Conservation (phyloP, 2,113 vertebrate species). For the Solea solea region DNA sequence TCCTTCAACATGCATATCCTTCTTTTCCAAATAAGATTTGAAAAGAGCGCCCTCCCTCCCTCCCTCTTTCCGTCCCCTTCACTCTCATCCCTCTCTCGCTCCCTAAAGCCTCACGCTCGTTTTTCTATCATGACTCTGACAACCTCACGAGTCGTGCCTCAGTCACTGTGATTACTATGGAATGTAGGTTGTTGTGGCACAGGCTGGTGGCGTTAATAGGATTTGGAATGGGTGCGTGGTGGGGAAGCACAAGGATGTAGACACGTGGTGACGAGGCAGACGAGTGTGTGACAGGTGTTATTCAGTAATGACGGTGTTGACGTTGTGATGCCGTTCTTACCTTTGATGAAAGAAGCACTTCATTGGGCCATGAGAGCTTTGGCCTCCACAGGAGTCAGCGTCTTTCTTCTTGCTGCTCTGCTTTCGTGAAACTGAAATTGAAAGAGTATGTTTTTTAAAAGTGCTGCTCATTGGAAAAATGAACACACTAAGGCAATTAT, state of each 20-base stretch:
- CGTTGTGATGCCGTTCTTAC: conserved; percentile 5
- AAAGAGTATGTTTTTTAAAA: conserved; percentile 11
- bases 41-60: conserved; percentile 3
- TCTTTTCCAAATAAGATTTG: conserved; percentile 62
- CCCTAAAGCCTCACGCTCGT: conserved; percentile 17
- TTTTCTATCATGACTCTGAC: conserved; percentile 10
- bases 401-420: not conserved
- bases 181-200: conserved; percentile 73
- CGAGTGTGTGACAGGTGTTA: conserved; percentile 39
- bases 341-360: not conserved
- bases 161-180: conserved; percentile 52
- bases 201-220: conserved; percentile 58
- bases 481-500: conserved; percentile 13
- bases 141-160: conserved; percentile 18
- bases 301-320: not conserved
- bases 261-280: conserved; percentile 61
- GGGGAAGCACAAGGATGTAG: conserved; percentile 58
- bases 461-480: conserved; percentile 6
- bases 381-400: not conserved
- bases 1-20: conserved; percentile 56
- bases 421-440: not conserved
- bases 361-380: not conserved
- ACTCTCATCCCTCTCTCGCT: conserved; percentile 25
- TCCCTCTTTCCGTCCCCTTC: not conserved
- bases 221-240: conserved; percentile 61